Base-by-base conservation (phyloP, 1,140 invertebrate species). In the Ceratina australensis region DNA sequence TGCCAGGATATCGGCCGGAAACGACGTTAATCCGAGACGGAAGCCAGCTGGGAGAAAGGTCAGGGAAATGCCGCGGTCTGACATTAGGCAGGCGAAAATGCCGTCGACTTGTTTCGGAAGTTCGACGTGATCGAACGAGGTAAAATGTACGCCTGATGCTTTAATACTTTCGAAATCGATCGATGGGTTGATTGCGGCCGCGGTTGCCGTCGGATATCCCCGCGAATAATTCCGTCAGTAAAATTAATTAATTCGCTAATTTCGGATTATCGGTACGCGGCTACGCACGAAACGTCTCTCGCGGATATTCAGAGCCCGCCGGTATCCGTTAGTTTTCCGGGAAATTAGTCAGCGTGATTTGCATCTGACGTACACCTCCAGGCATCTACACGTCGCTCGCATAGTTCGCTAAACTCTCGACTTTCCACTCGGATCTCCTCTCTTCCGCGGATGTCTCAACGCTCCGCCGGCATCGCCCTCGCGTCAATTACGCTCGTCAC, bases 261-360 rank as follows among this genome's bases (percentile, higher is more conserved):
- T 81, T 79, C 65, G 65, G 71, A 86, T 84, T 84, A 84, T 82
- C 73, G 72, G 63, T 15, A 63, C 47, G 52, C 72, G 79, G 83
- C 59, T 83, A 84, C 73, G 61, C 61, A 66, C 20, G 54, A 75
- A 42, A 76, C 68, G 81, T 84, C 69, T 72, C 82, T 75, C 75
- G 47, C 16, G 77, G 33, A 79, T 82, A 82, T 83, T 72, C 63
- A 61, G 59, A 59, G 57, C 57, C 81, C 81, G 5, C 57, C 50
- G 72, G 81, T 73, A 88, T 88, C 83, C 84, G 79, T 81, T 83
- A 91, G 88, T 91, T 91, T 90, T 90, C 88, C 89, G 88, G 89
- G 87, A 91, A 91, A 91, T 91, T 91, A 91, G 89, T 87, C 82
- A 84, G 83, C 86, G 87, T 90, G 90, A 92, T 91, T 92, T 91